Base-by-base conservation (phyloP, 2,113 vertebrate species). In the Bothrops jararaca region DNA sequence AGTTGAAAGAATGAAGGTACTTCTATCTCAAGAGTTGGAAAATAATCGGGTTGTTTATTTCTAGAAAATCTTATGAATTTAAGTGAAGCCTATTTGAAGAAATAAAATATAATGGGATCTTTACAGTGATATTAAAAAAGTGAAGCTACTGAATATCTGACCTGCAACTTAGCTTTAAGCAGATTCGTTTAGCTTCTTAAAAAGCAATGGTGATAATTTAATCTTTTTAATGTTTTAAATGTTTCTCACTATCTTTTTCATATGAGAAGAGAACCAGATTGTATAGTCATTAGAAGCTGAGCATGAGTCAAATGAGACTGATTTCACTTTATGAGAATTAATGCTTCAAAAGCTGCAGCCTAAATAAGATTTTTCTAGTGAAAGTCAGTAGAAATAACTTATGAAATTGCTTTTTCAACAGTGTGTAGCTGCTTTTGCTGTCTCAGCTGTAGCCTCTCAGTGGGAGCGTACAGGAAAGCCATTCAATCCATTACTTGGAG, bases 401-500 rank as follows among this genome's bases (percentile, higher is more conserved):
- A 0, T 11, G 50, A 6, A 8, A 29, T 69, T 4, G 54, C 93
- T 64, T 53, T 26, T 85, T 85, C 95, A 94, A 52, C 92, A 99
- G 99, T 99, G 99, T 92, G 98, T 99, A 24, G 99, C 99, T 95
- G 99, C 99, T 0, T 99, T 99, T 95, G 99, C 99, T 1, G 99
- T 99, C 85, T 99, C 99, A 12, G 99, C 99, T 10, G 99, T 99
- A 13, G 99, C 99, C 3, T 99, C 99, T 0, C 99, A 99, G 97
- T 99, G 99, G 99, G 99, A 99, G 52, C 98, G 99, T 9, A 99
- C 99, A 0, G 99, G 99, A 74, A 99, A 99, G 94, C 99, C 99
- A 0, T 99, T 99, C 96, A 99, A 99, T 96, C 99, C 99, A 0
- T 97, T 99, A 12, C 98, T 99, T 90, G 99, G 99, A 53, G 99